Base-by-base conservation (phyloP, 1,140 invertebrate species). In the Drosophila tsacasi region DNA sequence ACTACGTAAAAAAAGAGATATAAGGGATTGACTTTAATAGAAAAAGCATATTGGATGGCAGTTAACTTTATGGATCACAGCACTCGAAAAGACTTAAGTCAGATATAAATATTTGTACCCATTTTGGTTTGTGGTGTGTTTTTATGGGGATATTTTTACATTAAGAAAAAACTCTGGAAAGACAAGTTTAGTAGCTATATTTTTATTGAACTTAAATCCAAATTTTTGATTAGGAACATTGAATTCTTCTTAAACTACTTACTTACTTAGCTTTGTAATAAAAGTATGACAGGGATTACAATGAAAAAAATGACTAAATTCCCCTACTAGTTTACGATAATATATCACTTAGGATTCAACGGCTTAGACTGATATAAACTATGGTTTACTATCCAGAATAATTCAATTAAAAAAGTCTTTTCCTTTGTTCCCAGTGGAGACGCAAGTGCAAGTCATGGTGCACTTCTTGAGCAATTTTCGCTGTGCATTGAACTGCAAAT, bases 401-500 rank as follows among this genome's bases (percentile, higher is more conserved):
- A 7, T 8, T 21, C 1, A 9, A 5, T 1, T 10, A 7, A 25
- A n/a, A n/a, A 15, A 5, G 0, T 9, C 15, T 19, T n/a, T 2
- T 19, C 21, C 21, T 2, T 17, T 35, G 10, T 42, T 67, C 37
- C n/a, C 50, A 77, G 72, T 89, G 84, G 59, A 54, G n/a, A 10
- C 5, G 47, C 37, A 84, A 79, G 42, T 75, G 80, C 84, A 87
- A 87, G 65, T 87, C 84, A 87, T 78, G 77, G 77, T 72, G 59
- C 78, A 90, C 81, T 87, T 81, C 78, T 74, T 84, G 80, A 87
- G 85, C 77, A 89, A 87, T 81, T 87, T 87, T 84, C 64, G 63
- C 81, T 84, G 85, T 76, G 85, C 85, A 89, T 87, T 78, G 85
- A 90, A 83, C 81, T 84, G 84, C 66, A 84, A 89, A 81, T 90